Evolutionary conservation across 2,888 invertebrate species (phyloP), one percentile per base, ranked within the genome.

Genomic region (Timandra comae): DNA sequence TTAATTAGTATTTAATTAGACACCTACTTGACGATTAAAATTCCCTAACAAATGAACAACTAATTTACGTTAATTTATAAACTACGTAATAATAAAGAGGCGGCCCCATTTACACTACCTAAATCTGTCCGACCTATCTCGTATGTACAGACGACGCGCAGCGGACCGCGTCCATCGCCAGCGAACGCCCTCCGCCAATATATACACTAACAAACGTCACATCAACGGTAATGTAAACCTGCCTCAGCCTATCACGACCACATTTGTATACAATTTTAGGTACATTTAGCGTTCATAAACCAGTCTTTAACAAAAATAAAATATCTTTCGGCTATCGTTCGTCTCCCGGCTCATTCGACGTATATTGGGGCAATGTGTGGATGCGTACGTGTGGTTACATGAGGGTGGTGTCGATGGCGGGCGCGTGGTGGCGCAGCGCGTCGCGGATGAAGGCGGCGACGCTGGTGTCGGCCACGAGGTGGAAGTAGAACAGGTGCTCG

Each of bases 401-500:
- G 38, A 68, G 56, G 56, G 54, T 68, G 16, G 71, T 59, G 57
- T 80, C 78, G 45, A 77, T 66, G 21, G 79, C 77, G 23, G 89
- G 88, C 38, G 90, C 88, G 66, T 95, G 93, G 46, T 60, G 68
- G 35, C 79, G 64, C 38, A 96, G 86, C 85, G 94, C 91, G 58
- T 95, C 94, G 51, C 90, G 89, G 39, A 97, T 90, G 76, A 95
- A 96, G 29, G 91, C 91, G 66, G 95, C 93, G 63, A 98, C 91
- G 46, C 92, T 92, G 39, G 91, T 90, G 55, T 97, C 95, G 21
- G 95, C 94, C 57, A 97, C 93, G 42, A 98, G 89, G 67, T 95
- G 93, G 87, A 95, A 96, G 89, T 95, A 96, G 88, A 96, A 98
- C 48, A 98, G 88, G 79, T 97, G 96, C 77, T 98, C 98, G 63